These are phyloP conservation scores for Drosophila kambysellisi DNA, from an alignment of 2,888 invertebrate species.

Conservation along the genomic window DNA sequence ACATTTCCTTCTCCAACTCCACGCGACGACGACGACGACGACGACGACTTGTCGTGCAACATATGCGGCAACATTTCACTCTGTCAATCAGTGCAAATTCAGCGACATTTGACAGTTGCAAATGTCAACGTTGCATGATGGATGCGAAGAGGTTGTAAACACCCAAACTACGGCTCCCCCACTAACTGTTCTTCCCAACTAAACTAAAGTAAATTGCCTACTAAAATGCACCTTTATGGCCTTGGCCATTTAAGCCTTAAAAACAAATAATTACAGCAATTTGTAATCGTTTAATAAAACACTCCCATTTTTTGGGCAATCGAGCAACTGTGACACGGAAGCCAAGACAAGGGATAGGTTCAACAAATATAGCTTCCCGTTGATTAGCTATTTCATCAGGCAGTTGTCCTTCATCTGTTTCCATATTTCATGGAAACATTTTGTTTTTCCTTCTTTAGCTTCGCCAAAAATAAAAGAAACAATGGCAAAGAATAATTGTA, in stretches of 20 bases:
- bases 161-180: not conserved
- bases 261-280: not conserved
- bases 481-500: slow-evolving; percentile 80
- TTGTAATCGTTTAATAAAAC: slow-evolving; percentile 10
- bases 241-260: slow-evolving; percentile 14
- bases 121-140: slow-evolving; percentile 60
- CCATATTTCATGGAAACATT: slow-evolving; percentile 27
- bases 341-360: not conserved
- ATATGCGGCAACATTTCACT: slow-evolving; percentile 66
- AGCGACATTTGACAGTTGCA: slow-evolving; percentile 75
- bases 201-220: not conserved
- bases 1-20: slow-evolving; percentile 45
- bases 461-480: slow-evolving; percentile 32
- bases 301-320: not conserved
- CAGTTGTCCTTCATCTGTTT: not conserved
- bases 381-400: slow-evolving; percentile 32
- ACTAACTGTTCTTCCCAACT: not conserved
- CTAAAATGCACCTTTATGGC: slow-evolving; percentile 23
- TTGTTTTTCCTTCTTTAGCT: slow-evolving; percentile 28
- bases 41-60: slow-evolving; percentile 39
- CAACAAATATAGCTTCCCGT: slow-evolving; percentile 6
- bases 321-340: not conserved
- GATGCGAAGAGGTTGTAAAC: slow-evolving; percentile 35
- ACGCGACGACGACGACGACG: no score
- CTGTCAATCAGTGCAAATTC: slow-evolving; percentile 71